Evolutionary conservation across 1,140 invertebrate genomes (phyloP).

Genomic region (Asobara japonica): DNA sequence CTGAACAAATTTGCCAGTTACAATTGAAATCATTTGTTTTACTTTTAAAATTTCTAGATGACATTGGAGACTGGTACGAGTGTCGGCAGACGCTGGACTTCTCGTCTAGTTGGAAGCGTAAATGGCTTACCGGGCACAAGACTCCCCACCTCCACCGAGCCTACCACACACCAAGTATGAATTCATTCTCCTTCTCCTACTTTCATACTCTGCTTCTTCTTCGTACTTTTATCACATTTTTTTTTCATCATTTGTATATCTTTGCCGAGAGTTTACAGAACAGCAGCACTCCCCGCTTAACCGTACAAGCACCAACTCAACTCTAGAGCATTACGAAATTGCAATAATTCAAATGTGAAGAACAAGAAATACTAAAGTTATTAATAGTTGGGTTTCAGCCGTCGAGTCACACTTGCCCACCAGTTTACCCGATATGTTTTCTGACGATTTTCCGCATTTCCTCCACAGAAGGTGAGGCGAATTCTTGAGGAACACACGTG

Average conservation of each 20-base stretch:
- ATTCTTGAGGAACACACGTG: constrained; percentile 45
- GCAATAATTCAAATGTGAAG: too few relatives aligned
- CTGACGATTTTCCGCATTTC: too few relatives aligned
- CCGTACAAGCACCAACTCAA: too few relatives aligned
- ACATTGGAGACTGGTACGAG: constrained; percentile 34
- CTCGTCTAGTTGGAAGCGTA: constrained; percentile 11
- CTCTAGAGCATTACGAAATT: too few relatives aligned
- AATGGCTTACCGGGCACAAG: not conserved
- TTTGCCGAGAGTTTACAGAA: too few relatives aligned
- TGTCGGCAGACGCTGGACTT: constrained; percentile 32
- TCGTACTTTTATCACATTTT: not conserved
- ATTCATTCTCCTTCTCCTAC: not conserved
- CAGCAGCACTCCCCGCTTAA: too few relatives aligned
- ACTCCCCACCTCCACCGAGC: constrained; percentile 25
- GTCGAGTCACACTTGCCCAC: too few relatives aligned
- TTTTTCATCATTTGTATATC: not conserved
- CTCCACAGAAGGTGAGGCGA: constrained; percentile 45
- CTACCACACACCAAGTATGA: constrained; percentile 41
- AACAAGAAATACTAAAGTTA: too few relatives aligned
- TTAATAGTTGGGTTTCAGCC: too few relatives aligned
- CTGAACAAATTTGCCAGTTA: too few relatives aligned
- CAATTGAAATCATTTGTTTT: not conserved
- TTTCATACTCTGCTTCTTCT: not conserved
- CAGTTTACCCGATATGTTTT: too few relatives aligned
- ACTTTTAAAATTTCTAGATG: not conserved